Evolutionary conservation across 2,888 invertebrate genomes (phyloP), one percentile per base, ranked within the genome.

Genomic region (Hoplodrina blanda): DNA sequence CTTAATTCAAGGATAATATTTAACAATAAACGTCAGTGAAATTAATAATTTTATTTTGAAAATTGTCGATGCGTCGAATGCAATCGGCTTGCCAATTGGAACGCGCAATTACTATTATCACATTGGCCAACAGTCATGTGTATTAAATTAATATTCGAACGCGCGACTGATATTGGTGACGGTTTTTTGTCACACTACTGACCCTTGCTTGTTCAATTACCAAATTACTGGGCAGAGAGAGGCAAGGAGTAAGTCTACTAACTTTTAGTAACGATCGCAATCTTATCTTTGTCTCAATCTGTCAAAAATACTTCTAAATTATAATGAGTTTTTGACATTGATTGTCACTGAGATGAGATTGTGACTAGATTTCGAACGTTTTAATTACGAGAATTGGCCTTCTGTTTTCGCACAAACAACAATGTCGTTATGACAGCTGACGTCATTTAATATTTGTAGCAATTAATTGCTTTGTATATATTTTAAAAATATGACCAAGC

Each of bases 91-190:
- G 71, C 82, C 76, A 78, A 82, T 81, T 81, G 78, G 76, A 78
- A 79, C 78, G 81, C 73, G 78, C 85, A 80, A 86, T 89, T 85
- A 87, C 83, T 83, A 88, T 87, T 88, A 89, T 88, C 85, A 86
- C 86, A 81, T 83, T 80, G 82, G 79, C 82, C 80, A 83, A 76
- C 79, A 81, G 76, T 81, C 81, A 76, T 64, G 70, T 70, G 76
- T 81, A 85, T 85, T 83, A 83, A 89, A 85, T 87, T 85, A 86
- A 86, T 87, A 85, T 85, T 70, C 75, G 76, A 54, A 65, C 15
- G 57, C 33, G 50, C 55, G 65, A 64, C 54, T 66, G 70, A 64
- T 73, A 76, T 82, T 69, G 71, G 59, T 74, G 81, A 60, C 50
- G 61, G 70, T 62, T 53, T 46, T 33, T 56, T 65, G 64, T 69